Base-by-base conservation (phyloP, 2,888 invertebrate species). In the Acronicta leporina region DNA sequence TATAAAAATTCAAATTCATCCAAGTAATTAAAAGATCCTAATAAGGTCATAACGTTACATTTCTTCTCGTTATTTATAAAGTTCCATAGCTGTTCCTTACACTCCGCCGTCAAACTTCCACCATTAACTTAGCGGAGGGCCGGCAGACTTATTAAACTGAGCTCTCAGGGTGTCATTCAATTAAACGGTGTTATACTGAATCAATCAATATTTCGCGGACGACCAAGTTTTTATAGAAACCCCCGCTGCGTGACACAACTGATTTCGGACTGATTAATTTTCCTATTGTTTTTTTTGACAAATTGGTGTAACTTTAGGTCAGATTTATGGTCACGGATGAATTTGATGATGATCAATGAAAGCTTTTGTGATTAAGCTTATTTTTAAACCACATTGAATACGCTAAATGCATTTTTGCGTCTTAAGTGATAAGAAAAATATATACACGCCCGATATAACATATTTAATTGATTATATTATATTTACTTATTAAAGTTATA, bases 171-270 rank as follows among this genome's bases (percentile, higher is more conserved):
- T 74, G 67, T 67, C 71, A 55, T 55, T 62, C 61, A 48, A 74
- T 71, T 62, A 64, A 71, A 45, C 50, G 65, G 63, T 60, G 64
- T 58, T 46, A 46, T 35, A 45, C 27, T 33, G 48, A 68, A 74
- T 75, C 65, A 74, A 75, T 74, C 68, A 68, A n/a, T 38, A 53
- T 54, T 60, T 50, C 48, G 58, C 38, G 52, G 47, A 54, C 56
- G 51, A 57, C 38, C 59, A 57, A 70, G 44, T 59, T 57, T 44
- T 45, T 58, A 55, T 25, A 42, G 63, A 46, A 30, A 53, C 69
- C 35, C 35, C 3, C 35, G 35, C n/a, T 5, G 35, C 70, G 52
- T 41, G 38, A 38, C 52, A 10, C 11, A 41, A 25, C 41, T 35
- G 44, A 51, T 51, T 62, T 43, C 2, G 16, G 9, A 11, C 8